Conservation (phyloP, 1,140 invertebrate species). For the Asbolus verrucosus region DNA sequence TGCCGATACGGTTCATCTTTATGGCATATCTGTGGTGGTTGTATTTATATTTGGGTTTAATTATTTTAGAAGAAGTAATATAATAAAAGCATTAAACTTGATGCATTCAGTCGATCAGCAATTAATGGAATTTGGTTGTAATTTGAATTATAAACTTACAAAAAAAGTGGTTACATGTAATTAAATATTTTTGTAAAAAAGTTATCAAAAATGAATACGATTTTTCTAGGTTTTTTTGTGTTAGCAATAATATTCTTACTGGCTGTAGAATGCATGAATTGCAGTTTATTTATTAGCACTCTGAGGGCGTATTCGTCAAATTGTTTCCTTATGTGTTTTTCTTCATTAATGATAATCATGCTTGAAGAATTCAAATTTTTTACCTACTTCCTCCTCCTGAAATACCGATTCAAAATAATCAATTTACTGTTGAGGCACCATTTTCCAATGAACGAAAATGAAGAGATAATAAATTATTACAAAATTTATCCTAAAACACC, state of each 20-base stretch:
- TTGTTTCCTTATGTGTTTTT: not conserved
- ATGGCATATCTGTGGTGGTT: not conserved
- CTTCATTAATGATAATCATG: not conserved
- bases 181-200: too few species aligned
- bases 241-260: not conserved
- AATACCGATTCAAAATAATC: not conserved
- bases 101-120: not conserved
- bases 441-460: not conserved
- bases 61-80: not conserved
- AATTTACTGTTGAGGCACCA: not conserved
- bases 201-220: not conserved
- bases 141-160: not conserved
- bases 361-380: conserved; percentile 21
- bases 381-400: not conserved
- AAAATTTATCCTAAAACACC: conserved; percentile 1
- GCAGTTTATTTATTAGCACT: conserved; percentile 3
- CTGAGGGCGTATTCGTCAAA: not conserved
- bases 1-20: conserved; percentile 4
- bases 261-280: not conserved
- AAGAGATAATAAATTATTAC: not conserved
- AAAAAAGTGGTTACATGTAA: not conserved
- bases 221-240: not conserved
- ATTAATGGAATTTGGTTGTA: not conserved
- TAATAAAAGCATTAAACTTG: not conserved
- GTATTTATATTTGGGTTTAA: not conserved